Base-by-base conservation (phyloP, 1,140 invertebrate species). In the Stenopsyche tienmushanensis region DNA sequence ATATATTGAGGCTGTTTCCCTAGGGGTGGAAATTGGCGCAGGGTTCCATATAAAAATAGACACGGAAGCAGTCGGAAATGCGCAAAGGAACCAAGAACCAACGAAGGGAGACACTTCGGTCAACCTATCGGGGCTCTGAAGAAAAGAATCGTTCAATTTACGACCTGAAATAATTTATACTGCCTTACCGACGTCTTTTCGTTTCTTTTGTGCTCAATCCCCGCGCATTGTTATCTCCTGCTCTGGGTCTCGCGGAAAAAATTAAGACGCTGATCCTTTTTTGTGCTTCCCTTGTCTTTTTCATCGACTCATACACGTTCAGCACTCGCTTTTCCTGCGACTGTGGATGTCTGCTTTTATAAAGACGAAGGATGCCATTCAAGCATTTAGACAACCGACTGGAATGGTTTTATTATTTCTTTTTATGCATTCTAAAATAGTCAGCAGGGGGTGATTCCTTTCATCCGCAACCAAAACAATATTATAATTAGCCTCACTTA, bases 101-200 rank as follows among this genome's bases (percentile, higher is more conserved):
- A 18, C 18, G 44, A 47, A 39, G 62, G 62, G 66, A 63, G 67
- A 70, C 67, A 70, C 67, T 64, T 64, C 64, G 67, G 67, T 70
- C 67, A 70, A 64, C 59, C 59, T 70, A 70, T 70, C 64, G 63
- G 67, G 67, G 63, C 52, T 53, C 57, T 65, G 62, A 66, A 70
- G 67, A 70, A 70, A 66, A 70, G 67, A 70, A 70, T 70, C 67
- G 67, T 70, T 70, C 67, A 70, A 70, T 70, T 70, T 70, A 70
- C 67, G 67, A 66, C 67, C 67, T 49, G 64, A 70, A 70, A 70
- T 70, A 70, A 70, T 70, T 70, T 70, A 70, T 70, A 70, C 67
- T 64, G 67, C 67, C 60, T 65, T 44, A 50, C 62, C 57, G 62
- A 24, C 63, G 67, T 65, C 63, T 69, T 65, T 69, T 62, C 57